These are phyloP conservation scores for Darevskia mixta DNA, from an alignment of 2,797 vertebrate genomes.

Conservation along the genomic window DNA sequence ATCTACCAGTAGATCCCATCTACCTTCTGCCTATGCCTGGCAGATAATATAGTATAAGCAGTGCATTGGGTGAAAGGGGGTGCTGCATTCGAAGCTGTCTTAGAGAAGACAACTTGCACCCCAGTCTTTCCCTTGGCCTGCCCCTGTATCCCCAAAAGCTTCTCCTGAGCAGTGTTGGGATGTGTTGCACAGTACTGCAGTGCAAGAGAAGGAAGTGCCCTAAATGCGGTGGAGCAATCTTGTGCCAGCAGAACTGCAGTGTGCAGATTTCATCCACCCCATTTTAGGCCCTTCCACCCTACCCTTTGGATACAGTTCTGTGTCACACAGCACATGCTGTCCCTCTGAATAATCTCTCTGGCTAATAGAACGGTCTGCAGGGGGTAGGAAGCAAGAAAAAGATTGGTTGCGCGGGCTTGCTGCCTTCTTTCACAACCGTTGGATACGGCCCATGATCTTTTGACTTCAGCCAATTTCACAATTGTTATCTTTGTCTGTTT, in stretches of 20 bases:
- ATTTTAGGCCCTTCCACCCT: no score
- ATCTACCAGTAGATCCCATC: no score
- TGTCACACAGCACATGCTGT: no score
- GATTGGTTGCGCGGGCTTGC: neutral
- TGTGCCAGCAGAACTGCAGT: neutral
- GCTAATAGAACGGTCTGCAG: neutral
- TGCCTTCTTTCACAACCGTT: neutral
- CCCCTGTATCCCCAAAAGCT: neutral
- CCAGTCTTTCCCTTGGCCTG: neutral
- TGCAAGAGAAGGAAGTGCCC: neutral
- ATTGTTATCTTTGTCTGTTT: conserved; percentile 55
- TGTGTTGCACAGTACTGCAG: neutral
- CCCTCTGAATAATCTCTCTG: neutral
- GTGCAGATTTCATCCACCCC: no score
- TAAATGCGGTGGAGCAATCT: neutral
- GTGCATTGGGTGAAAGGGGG: neutral
- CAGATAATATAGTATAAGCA: conserved; percentile 3
- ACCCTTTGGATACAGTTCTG: no score
- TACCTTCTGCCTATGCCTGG: neutral
- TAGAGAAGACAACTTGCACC: neutral
- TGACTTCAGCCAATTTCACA: conserved; percentile 35
- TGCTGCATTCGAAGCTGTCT: neutral
- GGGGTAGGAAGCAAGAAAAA: neutral
- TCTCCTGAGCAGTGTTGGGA: neutral
- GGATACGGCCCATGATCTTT: neutral